Base-by-base conservation (phyloP, 1,140 invertebrate genomes). In the Calycopis cecrops region DNA sequence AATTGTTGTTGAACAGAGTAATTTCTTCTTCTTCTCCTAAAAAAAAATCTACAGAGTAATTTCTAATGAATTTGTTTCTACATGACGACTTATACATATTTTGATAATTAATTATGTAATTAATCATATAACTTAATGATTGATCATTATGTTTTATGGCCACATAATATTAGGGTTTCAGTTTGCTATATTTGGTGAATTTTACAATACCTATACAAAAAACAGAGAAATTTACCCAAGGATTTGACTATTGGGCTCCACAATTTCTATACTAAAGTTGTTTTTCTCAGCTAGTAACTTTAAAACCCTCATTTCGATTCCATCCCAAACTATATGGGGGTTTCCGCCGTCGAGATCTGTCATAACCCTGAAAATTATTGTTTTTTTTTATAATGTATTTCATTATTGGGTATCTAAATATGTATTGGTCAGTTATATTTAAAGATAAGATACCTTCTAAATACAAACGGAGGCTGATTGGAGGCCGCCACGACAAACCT, bases 401-500 rank as follows among this genome's bases (percentile, higher is more conserved):
- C 14, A 11, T 28, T 18, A 33, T n/a, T 48, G 21, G n/a, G n/a
- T n/a, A n/a, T n/a, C n/a, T n/a, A n/a, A n/a, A 48, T 12, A 8
- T 17, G 4, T 17, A 10, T 16, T 44, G 14, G 2, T 17, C n/a
- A 44, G 10, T 18, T 38, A 11, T 18, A 28, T 28, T 28, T 38
- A 9, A 12, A 44, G 3, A 44, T 14, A n/a, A n/a, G n/a, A 44
- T 87, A 91, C 89, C 87, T 91, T 76, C 88, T 90, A 63, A 93
- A 90, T 10, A 93, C 89, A 74, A 90, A 94, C 0, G 93, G 93
- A 14, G 93, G 92, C 62, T 92, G 91, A 79, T 93, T 86, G 10
- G 90, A 89, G 3, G 91, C 89, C 9, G 92, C 83, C 3, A 94
- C 88, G 35, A 90, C 76, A 68, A 94, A 92, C 44, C 92, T 88